Evolutionary conservation across 2,113 vertebrate genomes (phyloP).

Genomic region (Fregetta grallaria): DNA sequence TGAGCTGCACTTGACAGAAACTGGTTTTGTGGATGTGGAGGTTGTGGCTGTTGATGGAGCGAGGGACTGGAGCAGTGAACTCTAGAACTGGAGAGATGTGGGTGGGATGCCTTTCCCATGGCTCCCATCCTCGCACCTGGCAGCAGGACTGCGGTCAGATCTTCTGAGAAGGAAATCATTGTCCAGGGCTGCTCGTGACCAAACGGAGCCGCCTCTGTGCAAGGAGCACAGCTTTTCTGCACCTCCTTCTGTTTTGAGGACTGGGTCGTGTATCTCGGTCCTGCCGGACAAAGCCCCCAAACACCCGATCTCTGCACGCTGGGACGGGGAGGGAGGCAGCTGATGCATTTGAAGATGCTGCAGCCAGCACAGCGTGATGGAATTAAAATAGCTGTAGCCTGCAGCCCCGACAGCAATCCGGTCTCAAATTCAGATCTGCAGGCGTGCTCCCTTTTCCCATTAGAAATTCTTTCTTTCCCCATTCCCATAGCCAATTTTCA

Average conservation of each 20-base stretch:
- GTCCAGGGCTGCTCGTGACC: background rate
- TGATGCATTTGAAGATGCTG: background rate
- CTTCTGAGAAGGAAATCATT: background rate
- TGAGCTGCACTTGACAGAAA: background rate
- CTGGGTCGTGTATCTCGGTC: fast-evolving
- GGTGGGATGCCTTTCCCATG: background rate
- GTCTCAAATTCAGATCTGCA: background rate
- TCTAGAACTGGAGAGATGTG: background rate
- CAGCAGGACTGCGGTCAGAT: background rate
- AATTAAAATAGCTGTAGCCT: background rate
- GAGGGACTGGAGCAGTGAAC: background rate
- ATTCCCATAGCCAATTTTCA: background rate
- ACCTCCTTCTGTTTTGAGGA: background rate
- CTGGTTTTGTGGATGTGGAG: too few relatives aligned
- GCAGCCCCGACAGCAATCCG: background rate
- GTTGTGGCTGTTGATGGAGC: background rate
- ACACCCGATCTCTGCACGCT: background rate
- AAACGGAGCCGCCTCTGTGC: background rate
- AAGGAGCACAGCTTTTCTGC: background rate
- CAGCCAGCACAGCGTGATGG: background rate
- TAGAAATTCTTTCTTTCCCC: background rate
- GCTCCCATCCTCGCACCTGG: background rate
- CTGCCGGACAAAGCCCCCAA: background rate
- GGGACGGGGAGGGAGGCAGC: background rate
- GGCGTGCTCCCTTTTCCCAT: background rate